Percentiles rank a stretch among this genome's conserved stretches.
Evolutionary conservation across 2,888 invertebrate species (phyloP).

Genomic region (Odontothrips loti): DNA sequence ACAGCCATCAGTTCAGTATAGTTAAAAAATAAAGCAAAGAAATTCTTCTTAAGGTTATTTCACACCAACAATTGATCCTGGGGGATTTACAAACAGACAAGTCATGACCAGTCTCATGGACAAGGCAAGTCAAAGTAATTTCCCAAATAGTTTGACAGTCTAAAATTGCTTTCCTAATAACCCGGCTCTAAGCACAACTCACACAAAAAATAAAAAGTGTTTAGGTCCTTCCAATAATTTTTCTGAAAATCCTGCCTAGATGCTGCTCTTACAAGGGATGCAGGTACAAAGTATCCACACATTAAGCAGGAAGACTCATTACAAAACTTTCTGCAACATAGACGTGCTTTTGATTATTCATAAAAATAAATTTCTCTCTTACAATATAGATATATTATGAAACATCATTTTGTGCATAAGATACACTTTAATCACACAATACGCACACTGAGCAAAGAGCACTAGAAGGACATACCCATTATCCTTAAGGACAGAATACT

Average conservation of each 20-base stretch:
- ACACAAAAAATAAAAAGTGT: background rate
- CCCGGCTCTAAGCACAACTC: background rate
- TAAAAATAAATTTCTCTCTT: conserved; percentile 14
- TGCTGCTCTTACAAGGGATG: background rate
- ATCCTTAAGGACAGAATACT: no score
- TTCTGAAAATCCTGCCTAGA: background rate
- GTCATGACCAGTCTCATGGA: background rate
- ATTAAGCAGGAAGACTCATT: background rate
- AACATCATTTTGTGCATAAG: background rate
- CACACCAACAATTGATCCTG: background rate
- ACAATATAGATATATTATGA: background rate
- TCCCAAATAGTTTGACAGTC: background rate
- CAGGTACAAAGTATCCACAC: conserved; percentile 7
- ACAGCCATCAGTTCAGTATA: background rate
- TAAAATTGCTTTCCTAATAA: background rate
- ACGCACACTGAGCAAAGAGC: background rate
- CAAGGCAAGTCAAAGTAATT: background rate
- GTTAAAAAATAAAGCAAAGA: background rate
- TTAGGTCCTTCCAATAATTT: background rate
- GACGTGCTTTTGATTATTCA: background rate
- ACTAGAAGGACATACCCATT: background rate
- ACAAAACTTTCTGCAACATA: background rate
- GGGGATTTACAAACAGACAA: background rate
- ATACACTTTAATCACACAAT: background rate
- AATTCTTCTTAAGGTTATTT: background rate